A percentile compares a stretch with the other conserved stretches of the same genome.
Conservation (phyloP, 2,113 vertebrate species). For the Epinephelus cyanopodus region DNA sequence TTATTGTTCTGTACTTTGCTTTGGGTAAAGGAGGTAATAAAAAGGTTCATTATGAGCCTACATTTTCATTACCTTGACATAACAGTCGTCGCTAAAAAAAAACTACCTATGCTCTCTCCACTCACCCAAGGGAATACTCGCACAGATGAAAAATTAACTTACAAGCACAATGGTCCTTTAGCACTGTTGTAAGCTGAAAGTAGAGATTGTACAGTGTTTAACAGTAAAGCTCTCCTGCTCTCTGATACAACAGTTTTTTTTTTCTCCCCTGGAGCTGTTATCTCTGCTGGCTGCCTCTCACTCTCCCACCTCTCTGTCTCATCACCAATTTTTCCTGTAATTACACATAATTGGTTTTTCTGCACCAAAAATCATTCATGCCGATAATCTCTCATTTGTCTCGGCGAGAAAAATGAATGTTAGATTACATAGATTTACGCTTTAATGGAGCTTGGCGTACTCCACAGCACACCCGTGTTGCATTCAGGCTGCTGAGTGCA, state of each 20-base stretch:
- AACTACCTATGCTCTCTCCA: neutral
- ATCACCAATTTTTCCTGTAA: constrained; percentile 44
- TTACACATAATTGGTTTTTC: constrained; percentile 57
- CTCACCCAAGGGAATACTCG: constrained; percentile 19
- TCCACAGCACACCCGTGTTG: neutral
- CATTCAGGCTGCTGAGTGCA: neutral
- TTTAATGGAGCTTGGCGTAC: constrained; percentile 8
- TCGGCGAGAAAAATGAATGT: constrained; percentile 49
- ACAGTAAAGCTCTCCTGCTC: neutral
- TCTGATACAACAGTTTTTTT: neutral
- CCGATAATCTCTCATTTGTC: constrained; percentile 50
- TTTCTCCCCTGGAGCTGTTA: neutral
- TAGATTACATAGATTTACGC: constrained; percentile 32
- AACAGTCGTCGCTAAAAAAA: neutral
- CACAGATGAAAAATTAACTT: constrained; percentile 11
- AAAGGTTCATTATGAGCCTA: constrained; percentile 25
- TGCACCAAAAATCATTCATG: constrained; percentile 22
- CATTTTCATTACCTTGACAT: constrained; percentile 35
- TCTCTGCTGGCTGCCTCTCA: constrained; percentile 15
- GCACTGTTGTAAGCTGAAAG: constrained; percentile 11
- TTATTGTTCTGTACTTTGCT: constrained; percentile 19
- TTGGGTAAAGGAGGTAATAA: constrained; percentile 10
- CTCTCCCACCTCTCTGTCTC: constrained; percentile 22
- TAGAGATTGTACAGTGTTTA: neutral
- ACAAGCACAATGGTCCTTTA: neutral